These are phyloP conservation scores for Ischnura elegans DNA, from an alignment of 2,888 invertebrate species.

Conservation along the genomic window DNA sequence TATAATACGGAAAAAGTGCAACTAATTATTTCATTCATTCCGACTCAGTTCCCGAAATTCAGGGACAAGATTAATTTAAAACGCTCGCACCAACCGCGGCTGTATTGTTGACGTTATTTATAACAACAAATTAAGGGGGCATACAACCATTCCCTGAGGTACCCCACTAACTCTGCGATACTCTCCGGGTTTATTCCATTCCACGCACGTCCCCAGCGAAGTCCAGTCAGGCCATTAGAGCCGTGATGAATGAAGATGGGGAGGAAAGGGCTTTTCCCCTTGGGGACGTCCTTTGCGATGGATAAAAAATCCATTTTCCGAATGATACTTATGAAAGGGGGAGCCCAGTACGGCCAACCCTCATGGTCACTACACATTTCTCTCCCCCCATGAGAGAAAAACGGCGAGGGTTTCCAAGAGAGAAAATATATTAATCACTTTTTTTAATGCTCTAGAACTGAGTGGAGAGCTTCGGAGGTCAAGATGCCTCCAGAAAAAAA, in stretches of 20 bases:
- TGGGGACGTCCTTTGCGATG: not conserved
- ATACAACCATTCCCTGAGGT: no score
- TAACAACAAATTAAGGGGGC: no score
- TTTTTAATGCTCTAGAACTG: not conserved
- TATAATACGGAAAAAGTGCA: no score
- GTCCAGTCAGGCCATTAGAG: not conserved
- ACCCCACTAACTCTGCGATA: no score
- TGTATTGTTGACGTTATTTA: no score
- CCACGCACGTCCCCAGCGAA: not conserved
- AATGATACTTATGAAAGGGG: not conserved
- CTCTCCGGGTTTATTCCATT: not conserved
- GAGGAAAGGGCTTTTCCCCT: not conserved
- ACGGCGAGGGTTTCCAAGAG: not conserved
- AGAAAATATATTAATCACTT: not conserved
- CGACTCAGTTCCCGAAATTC: no score
- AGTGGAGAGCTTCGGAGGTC: not conserved
- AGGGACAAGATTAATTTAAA: no score
- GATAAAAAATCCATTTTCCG: conserved; percentile 21
- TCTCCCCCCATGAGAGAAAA: not conserved
- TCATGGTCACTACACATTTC: not conserved
- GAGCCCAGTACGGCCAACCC: not conserved
- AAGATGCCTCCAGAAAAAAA: not conserved
- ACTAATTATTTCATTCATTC: no score
- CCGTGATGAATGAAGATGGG: not conserved
- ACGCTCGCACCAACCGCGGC: no score